These are phyloP conservation scores for Hyppa rectilinea DNA, from an alignment of 2,888 invertebrate genomes.

Conservation along the genomic window DNA sequence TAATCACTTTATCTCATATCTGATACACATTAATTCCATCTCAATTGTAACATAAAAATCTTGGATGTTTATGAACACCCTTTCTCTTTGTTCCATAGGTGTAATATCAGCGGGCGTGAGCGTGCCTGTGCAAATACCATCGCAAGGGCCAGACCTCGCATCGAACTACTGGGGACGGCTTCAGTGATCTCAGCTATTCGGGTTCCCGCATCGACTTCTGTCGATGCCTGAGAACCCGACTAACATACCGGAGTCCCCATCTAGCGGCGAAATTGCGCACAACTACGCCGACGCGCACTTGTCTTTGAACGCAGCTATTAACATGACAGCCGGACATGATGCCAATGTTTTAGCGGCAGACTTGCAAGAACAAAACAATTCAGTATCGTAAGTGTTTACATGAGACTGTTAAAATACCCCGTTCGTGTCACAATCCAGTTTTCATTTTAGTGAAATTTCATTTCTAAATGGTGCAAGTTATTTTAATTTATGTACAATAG, in stretches of 20 bases:
- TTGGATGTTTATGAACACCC: slow-evolving; percentile 55
- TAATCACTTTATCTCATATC: neutral
- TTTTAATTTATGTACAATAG: slow-evolving; percentile 66
- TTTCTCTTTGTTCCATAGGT: slow-evolving; percentile 91
- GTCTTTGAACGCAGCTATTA: slow-evolving; percentile 88
- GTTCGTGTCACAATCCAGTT: slow-evolving; percentile 54
- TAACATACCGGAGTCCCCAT: slow-evolving; percentile 83
- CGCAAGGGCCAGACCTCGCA: slow-evolving; percentile 94
- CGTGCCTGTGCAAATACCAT: slow-evolving; percentile 97
- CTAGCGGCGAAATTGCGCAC: slow-evolving; percentile 87
- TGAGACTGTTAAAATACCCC: slow-evolving; percentile 63
- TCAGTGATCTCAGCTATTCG: slow-evolving; percentile 98
- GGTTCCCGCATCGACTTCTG: slow-evolving; percentile 95
- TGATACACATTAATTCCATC: neutral
- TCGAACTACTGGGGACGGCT: slow-evolving; percentile 97
- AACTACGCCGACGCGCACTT: slow-evolving; percentile 87
- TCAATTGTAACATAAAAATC: slow-evolving; percentile 4
- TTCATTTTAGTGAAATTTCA: slow-evolving; percentile 74
- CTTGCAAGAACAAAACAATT: slow-evolving; percentile 83
- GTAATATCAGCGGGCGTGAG: slow-evolving; percentile 98
- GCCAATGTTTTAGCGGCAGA: slow-evolving; percentile 84
- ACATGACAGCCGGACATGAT: slow-evolving; percentile 90
- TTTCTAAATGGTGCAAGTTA: slow-evolving; percentile 75
- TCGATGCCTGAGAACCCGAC: slow-evolving; percentile 92
- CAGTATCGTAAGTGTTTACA: slow-evolving; percentile 79